Base-by-base conservation (phyloP, 1,140 invertebrate genomes). In the Caenorhabditis briggsae region DNA sequence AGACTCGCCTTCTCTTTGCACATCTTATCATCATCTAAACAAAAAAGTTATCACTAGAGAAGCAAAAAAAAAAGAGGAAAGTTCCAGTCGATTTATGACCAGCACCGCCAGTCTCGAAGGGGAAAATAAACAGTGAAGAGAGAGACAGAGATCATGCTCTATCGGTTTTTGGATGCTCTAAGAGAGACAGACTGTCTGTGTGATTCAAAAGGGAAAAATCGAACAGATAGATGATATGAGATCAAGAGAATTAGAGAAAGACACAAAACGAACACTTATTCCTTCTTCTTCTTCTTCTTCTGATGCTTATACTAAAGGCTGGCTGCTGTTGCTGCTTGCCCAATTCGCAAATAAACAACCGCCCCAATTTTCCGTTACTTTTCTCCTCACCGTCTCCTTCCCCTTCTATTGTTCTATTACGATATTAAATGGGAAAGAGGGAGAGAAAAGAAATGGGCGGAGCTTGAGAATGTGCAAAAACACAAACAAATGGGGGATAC, bases 1-100 rank as follows among this genome's bases (percentile, higher is more conserved):
- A 61, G 59, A 25, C 59, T 61, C 20, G 23, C 23, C 25, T 23
- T 61, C 59, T 61, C 59, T 61, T 23, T 61, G 59, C 59, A 61
- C 59, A 61, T 61, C 59, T 61, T 61, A 61, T 61, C 59, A 61
- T 61, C 14, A 25, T 53, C 50, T 53, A 25, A 58, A 58, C 18
- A 58, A 58, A 20, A n/a, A n/a, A n/a, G 8, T 58, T 58, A n/a
- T 58, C 16, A n/a, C 1, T 8, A 61, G n/a, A 11, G 18, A 12
- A 61, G 18, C 33, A 58, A 18, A n/a, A 58, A 18, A n/a, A 58
- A 58, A n/a, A 58, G 56, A 58, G 18, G 23, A 25, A 20, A 61
- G 59, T 61, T 61, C 59, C 59, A 61, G 59, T 61, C 59, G 59
- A 61, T 61, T 61, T 61, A 70, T 70, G 64, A 70, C 64, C 64